phyloP scores from a whole-genome alignment of 1,140 invertebrate species.

The Danaus melanippus region DNA sequence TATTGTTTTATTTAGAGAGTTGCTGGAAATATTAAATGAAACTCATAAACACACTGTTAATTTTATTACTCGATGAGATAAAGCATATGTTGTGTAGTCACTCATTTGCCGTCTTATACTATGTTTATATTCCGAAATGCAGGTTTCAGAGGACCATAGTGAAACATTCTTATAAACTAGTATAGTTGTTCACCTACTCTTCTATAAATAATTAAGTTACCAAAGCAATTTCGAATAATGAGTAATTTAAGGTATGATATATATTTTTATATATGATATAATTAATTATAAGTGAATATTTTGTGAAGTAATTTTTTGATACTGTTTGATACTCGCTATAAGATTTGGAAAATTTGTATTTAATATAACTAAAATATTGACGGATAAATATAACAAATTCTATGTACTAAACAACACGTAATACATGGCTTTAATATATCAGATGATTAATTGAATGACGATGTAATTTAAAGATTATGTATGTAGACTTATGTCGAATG shows the following conservation, averaged over 20 bases:
- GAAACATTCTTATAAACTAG: no score
- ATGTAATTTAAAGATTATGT: conserved; percentile 36
- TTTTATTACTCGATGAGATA: no score
- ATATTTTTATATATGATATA: conserved; percentile 34
- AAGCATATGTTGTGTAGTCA: no score
- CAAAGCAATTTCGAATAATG: conserved; percentile 60
- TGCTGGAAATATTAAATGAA: background rate
- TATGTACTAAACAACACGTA: conserved; percentile 52
- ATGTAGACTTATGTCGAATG: conserved; percentile 48
- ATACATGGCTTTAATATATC: conserved; percentile 59
- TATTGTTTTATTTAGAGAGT: no score
- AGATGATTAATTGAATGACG: conserved; percentile 38
- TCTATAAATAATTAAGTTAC: conserved; percentile 51
- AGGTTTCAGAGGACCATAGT: no score
- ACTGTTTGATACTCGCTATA: conserved; percentile 22
- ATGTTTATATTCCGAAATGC: no score
- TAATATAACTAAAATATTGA: conserved; percentile 60
- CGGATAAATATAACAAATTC: conserved; percentile 42
- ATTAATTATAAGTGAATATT: conserved; percentile 14
- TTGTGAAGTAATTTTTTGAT: conserved; percentile 28
- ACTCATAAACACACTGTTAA: no score
- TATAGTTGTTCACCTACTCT: no score
- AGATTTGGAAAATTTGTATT: conserved; percentile 37
- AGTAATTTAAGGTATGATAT: conserved; percentile 36
- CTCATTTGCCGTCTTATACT: no score